These are phyloP conservation scores for Rhincodon typus DNA, from an alignment of 2,797 vertebrate species.

Conservation along the genomic window DNA sequence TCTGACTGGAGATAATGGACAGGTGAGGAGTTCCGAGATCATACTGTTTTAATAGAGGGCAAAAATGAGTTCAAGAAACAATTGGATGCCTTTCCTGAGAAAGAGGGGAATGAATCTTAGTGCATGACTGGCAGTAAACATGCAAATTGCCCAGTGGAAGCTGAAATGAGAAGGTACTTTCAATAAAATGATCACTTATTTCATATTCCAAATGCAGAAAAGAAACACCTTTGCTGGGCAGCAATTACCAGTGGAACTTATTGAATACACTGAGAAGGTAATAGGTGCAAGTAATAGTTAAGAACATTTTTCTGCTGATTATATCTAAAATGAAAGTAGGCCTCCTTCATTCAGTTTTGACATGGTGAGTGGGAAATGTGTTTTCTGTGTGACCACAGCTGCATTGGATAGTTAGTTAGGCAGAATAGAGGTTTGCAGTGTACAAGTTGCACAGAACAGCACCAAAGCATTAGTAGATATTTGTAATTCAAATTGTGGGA, in stretches of 20 bases:
- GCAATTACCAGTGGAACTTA: neutral
- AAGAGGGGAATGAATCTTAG: neutral
- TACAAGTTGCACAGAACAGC: neutral
- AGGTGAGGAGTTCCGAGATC: neutral
- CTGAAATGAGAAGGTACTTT: neutral
- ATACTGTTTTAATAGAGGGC: neutral
- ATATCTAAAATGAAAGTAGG: neutral
- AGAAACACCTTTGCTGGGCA: neutral
- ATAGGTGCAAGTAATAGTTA: neutral
- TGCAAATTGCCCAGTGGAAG: neutral
- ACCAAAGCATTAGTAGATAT: neutral
- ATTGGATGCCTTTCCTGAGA: neutral
- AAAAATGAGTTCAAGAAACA: neutral
- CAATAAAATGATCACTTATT: neutral
- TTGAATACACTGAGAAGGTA: neutral
- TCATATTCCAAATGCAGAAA: neutral
- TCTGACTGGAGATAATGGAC: neutral
- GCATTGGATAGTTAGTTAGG: neutral
- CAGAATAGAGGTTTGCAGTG: neutral
- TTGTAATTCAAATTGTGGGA: neutral
- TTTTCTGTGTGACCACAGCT: neutral
- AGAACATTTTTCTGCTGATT: neutral
- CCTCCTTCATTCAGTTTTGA: neutral
- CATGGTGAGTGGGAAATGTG: neutral
- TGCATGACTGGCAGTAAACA: neutral